Conservation (phyloP, 1,140 invertebrate genomes). For the Atta texana region DNA sequence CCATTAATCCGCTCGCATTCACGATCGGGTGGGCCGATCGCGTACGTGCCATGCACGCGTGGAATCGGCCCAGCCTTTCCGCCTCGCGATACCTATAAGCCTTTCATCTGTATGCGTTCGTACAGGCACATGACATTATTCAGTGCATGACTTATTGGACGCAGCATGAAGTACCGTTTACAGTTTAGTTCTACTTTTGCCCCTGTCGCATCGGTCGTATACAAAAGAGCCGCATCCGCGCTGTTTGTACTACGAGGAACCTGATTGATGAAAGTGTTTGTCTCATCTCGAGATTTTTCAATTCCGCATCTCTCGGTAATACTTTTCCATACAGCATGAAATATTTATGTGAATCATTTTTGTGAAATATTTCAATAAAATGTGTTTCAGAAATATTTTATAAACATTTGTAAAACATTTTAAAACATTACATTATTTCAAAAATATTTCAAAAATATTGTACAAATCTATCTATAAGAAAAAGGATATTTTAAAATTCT, state of each 20-base stretch:
- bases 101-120: background rate
- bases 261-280: background rate
- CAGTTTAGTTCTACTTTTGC: slow-evolving; percentile 43
- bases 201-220: background rate
- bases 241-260: background rate
- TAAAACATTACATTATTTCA: too few relatives aligned
- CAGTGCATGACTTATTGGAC: slow-evolving; percentile 61
- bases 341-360: too few relatives aligned
- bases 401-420: too few relatives aligned
- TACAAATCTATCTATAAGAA: too few relatives aligned
- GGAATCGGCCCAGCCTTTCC: slow-evolving; percentile 44
- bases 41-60: background rate
- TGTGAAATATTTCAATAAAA: too few relatives aligned
- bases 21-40: slow-evolving; percentile 13
- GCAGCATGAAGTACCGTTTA: slow-evolving; percentile 29
- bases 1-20: slow-evolving; percentile 55
- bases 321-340: background rate
- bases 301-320: background rate
- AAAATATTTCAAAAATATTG: too few relatives aligned
- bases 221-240: background rate
- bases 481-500: too few relatives aligned
- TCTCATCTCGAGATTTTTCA: background rate
- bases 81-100: slow-evolving; percentile 35
- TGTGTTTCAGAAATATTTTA: too few relatives aligned
- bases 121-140: slow-evolving; percentile 54